phyloP scores from a whole-genome alignment of 64 coral and sea anemone genomes.

The Catalaphyllia jardinei region DNA sequence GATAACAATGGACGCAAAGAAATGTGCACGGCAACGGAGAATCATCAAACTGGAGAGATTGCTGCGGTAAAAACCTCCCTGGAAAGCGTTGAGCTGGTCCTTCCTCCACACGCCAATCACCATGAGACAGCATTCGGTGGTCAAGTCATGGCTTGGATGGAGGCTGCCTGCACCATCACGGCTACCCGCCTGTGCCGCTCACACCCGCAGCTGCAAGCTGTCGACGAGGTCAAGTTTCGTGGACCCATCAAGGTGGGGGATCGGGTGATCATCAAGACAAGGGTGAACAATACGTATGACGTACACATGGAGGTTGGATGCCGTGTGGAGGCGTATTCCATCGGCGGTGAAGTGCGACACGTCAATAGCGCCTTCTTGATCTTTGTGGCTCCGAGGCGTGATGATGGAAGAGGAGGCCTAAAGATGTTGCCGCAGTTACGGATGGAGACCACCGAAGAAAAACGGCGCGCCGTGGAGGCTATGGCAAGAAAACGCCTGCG shows the following conservation, averaged over 20 bases:
- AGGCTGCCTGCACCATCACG: conserved; percentile 67
- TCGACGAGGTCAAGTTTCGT: conserved; percentile 76
- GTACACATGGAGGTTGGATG: conserved; percentile 75
- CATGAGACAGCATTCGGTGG: conserved; percentile 84
- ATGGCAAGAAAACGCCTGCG: conserved; percentile 47
- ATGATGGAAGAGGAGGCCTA: conserved; percentile 24
- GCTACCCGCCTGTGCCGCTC: conserved; percentile 66
- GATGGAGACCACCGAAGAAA: conserved; percentile 31
- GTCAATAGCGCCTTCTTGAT: conserved; percentile 86
- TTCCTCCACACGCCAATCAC: conserved; percentile 77
- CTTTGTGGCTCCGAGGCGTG: conserved; percentile 33
- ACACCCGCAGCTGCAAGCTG: conserved; percentile 40
- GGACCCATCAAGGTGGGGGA: conserved; percentile 72
- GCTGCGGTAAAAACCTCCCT: not conserved
- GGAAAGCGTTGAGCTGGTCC: conserved; percentile 78
- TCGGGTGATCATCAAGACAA: conserved; percentile 63
- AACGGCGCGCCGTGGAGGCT: conserved; percentile 56
- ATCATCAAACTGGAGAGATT: not conserved
- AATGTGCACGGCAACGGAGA: not conserved
- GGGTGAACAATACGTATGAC: conserved; percentile 73
- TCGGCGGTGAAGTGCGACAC: conserved; percentile 65
- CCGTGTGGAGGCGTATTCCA: conserved; percentile 67
- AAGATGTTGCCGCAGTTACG: conserved; percentile 28
- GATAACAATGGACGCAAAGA: not conserved
- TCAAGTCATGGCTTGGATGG: conserved; percentile 86